phyloP scores from a whole-genome alignment of 1,140 invertebrate genomes.

The Anadara kagoshimensis region DNA sequence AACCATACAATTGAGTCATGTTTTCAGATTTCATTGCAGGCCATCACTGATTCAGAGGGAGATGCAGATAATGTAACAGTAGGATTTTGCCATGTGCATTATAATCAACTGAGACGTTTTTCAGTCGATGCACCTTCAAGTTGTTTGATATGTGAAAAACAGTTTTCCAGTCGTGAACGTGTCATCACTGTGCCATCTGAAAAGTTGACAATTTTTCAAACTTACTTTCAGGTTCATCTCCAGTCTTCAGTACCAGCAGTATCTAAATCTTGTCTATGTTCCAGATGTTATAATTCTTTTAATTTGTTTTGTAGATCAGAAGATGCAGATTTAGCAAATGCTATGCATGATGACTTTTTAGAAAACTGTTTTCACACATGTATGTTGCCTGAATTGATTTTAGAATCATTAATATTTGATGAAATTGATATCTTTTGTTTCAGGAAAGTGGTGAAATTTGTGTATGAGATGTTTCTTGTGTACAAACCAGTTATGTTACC shows the following conservation, averaged over 20 bases:
- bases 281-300: conserved; percentile 1
- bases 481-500: conserved; percentile 2
- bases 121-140: too few relatives aligned
- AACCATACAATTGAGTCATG: too few relatives aligned
- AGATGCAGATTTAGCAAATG: neutral
- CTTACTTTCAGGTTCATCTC: too few relatives aligned
- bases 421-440: conserved; percentile 2
- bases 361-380: neutral
- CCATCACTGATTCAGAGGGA: too few relatives aligned
- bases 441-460: neutral
- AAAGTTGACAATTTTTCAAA: too few relatives aligned
- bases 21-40: too few relatives aligned
- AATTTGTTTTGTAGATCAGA: conserved; percentile 1
- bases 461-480: neutral
- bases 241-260: neutral
- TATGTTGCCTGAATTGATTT: neutral
- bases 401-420: neutral
- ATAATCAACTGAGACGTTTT: too few relatives aligned
- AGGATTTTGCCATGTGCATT: too few relatives aligned
- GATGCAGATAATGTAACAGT: too few relatives aligned
- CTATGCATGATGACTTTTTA: neutral
- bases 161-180: too few relatives aligned
- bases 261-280: neutral
- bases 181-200: too few relatives aligned
- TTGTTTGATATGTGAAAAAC: too few relatives aligned